Base-by-base conservation (phyloP, 2,797 vertebrate genomes). In the Intellagama lesueurii region DNA sequence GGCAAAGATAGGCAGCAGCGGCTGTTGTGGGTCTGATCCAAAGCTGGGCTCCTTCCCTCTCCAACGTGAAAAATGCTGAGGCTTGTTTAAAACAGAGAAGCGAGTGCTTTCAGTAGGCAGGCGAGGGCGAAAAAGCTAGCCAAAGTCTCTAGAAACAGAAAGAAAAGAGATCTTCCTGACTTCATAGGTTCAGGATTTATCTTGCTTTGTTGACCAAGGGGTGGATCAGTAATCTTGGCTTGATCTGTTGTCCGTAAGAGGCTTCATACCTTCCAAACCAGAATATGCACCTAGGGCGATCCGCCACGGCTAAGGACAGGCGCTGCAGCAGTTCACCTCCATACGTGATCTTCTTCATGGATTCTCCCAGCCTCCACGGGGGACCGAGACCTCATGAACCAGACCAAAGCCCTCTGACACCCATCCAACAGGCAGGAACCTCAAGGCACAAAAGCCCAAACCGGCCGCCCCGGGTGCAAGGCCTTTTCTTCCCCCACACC, bases 41-140 rank as follows among this genome's bases (percentile, higher is more conserved):
- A 94, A 92, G 87, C 64, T 28, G 14, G 72, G 11, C 86, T 83
- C 47, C 12, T 24, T 81, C 60, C 32, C 44, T 24, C 81, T 66
- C 26, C 16, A 91, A 94, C 82, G 47, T 26, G 52, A 26, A 12
- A 93, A 94, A 94, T 35, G 81, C 0, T 0, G 72, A 70, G 81
- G 24, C 52, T 1, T 64, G 0, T 70, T 89, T 78, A 83, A 78
- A 32, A 85, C 84, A 86, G 83, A 52, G 78, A 66, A 66, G 9
- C 83, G 32, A 91, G 77, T 78, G 72, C 83, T 83, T 89, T 76
- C 80, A 72, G 86, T 81, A 60, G 19, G 0, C 5, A 7, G 0
- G 0, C 0, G 1, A 73, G 24, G 69, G 76, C 49, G 40, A 86
- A 75, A 47, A 0, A 0, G 81, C 0, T 0, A 2, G 76, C 70